phyloP scores from a whole-genome alignment of 2,113 vertebrate species.

The Egretta garzetta region DNA sequence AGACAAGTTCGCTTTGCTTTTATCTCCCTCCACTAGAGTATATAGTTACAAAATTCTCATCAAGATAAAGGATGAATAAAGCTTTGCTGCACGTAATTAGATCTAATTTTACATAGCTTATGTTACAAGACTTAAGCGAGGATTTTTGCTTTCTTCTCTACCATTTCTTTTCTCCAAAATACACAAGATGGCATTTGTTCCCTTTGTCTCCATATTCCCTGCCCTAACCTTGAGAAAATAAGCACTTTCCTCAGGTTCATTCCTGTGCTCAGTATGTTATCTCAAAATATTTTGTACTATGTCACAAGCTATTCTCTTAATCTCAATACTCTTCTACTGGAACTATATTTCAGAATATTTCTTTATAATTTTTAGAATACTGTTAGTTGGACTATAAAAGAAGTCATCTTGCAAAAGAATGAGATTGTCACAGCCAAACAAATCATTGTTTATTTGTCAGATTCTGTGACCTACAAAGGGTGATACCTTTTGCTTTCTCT shows the following conservation, averaged over 20 bases:
- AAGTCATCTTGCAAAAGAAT: neutral
- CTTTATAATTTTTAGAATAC: neutral
- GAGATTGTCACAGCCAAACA: neutral
- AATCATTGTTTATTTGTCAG: neutral
- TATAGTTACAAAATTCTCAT: neutral
- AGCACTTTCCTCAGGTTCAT: neutral
- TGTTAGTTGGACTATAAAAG: neutral
- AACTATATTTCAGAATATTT: neutral
- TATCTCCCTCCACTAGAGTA: neutral
- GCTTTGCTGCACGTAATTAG: neutral
- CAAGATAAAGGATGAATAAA: neutral
- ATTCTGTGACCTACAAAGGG: neutral
- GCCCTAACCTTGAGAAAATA: neutral
- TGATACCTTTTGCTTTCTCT: neutral
- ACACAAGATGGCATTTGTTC: rapidly evolving
- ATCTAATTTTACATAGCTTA: neutral
- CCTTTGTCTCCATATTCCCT: neutral
- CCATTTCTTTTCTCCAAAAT: neutral
- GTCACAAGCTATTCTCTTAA: neutral
- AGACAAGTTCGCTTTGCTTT: neutral
- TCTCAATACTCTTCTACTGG: neutral
- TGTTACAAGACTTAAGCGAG: neutral
- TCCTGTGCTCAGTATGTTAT: neutral
- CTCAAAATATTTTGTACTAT: neutral
- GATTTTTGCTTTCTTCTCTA: neutral